Percentiles rank a stretch among this genome's conserved stretches.
Evolutionary conservation across 2,888 invertebrate species (phyloP).

Genomic region (Cataglyphis rosenhaueri): DNA sequence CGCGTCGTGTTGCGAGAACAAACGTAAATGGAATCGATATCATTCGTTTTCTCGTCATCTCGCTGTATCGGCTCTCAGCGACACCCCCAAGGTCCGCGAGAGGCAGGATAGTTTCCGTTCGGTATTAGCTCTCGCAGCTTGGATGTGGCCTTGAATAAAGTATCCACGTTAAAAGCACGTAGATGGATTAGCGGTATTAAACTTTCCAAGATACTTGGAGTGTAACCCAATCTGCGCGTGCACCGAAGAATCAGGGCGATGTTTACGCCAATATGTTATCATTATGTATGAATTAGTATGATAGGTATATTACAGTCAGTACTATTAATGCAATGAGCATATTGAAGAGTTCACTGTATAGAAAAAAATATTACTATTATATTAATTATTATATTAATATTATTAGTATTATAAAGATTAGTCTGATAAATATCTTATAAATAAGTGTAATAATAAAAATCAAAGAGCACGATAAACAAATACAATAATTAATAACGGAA

Average conservation of each 20-base stretch:
- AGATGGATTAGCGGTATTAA: conserved; percentile 48
- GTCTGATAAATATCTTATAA: neutral
- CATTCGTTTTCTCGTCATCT: conserved; percentile 50
- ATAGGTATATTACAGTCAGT: neutral
- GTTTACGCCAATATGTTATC: conserved; percentile 40
- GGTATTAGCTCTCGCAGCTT: conserved; percentile 21
- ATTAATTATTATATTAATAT: too few relatives aligned
- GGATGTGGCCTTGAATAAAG: conserved; percentile 64
- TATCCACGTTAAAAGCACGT: conserved; percentile 64
- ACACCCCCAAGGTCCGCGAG: conserved; percentile 50
- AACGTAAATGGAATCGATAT: conserved; percentile 50
- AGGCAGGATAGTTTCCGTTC: conserved; percentile 33
- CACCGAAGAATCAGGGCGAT: conserved; percentile 26
- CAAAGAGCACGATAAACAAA: neutral
- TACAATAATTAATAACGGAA: neutral
- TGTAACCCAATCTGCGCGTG: conserved; percentile 25
- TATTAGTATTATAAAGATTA: neutral
- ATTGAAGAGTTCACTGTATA: neutral
- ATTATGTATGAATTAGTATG: neutral
- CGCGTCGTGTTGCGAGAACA: conserved; percentile 37
- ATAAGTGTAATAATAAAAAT: neutral
- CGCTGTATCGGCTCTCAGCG: conserved; percentile 35
- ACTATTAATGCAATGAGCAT: neutral
- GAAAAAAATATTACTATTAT: neutral
- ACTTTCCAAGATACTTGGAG: conserved; percentile 40